Conservation (phyloP, 2,113 vertebrate species). For the Lepus timidus region DNA sequence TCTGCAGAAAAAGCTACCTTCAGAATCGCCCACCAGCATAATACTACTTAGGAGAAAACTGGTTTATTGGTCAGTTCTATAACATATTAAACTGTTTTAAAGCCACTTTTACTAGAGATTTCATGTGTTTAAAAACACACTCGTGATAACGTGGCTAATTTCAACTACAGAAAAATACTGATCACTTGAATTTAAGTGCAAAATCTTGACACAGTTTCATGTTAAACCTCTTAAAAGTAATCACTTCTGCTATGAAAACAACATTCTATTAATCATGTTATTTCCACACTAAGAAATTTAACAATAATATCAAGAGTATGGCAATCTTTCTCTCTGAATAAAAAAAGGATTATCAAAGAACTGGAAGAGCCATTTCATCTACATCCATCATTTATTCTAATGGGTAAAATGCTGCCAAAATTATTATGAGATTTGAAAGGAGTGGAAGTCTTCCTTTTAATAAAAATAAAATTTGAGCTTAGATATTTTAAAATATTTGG, state of each 20-base stretch:
- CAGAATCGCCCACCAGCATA: conserved; percentile 48
- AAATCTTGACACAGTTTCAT: conserved; percentile 42
- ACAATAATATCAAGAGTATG: neutral
- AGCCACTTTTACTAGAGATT: conserved; percentile 5
- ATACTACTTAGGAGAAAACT: conserved; percentile 47
- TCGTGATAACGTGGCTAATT: conserved; percentile 28
- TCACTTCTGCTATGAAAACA: conserved; percentile 34
- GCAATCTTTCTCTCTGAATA: conserved; percentile 25
- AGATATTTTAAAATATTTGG: conserved; percentile 54
- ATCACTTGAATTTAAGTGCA: conserved; percentile 51
- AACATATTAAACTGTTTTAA: conserved; percentile 31
- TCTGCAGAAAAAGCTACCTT: conserved; percentile 55
- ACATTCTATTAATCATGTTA: neutral
- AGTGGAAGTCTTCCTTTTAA: conserved; percentile 68
- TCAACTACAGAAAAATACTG: conserved; percentile 63
- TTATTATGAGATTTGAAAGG: conserved; percentile 59
- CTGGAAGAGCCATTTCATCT: conserved; percentile 36
- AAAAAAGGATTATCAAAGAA: neutral
- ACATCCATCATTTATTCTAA: conserved; percentile 55
- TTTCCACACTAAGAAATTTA: conserved; percentile 54
- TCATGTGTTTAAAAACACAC: conserved; percentile 42
- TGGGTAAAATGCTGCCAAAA: conserved; percentile 49
- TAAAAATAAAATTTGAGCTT: conserved; percentile 67
- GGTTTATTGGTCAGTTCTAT: conserved; percentile 58
- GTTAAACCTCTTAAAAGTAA: conserved; percentile 50